Evolutionary conservation across 2,797 vertebrate species (phyloP).

Genomic region (Emydoidea blandingii): DNA sequence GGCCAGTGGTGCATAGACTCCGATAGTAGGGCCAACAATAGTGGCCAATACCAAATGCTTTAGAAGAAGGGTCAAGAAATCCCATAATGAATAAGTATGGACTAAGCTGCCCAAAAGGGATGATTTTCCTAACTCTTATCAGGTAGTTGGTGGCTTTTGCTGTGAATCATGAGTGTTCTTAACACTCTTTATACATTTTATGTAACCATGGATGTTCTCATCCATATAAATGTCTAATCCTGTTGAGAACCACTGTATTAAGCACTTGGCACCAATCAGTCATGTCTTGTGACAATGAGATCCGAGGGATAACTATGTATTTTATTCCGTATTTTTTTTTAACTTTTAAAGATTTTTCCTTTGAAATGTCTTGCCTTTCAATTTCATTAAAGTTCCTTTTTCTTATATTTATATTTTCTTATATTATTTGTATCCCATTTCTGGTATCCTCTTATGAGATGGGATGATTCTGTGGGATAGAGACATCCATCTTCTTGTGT

Average conservation of each 20-base stretch:
- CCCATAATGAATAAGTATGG: background rate
- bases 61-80: background rate
- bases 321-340: background rate
- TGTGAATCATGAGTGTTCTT: background rate
- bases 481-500: background rate
- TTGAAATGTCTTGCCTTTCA: background rate
- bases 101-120: background rate
- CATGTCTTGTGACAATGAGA: background rate
- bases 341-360: background rate
- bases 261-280: background rate
- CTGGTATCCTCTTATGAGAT: background rate
- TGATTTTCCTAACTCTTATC: background rate
- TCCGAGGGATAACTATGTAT: background rate
- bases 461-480: background rate
- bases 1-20: background rate
- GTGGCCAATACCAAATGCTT: background rate
- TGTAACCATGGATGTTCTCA: background rate
- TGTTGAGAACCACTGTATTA: background rate
- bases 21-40: background rate
- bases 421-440: background rate
- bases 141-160: background rate
- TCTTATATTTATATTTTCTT: background rate
- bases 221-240: background rate
- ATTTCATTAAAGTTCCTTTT: background rate
- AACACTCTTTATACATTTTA: background rate